Evolutionary conservation across 1,140 invertebrate genomes (phyloP), one percentile per base, ranked within the genome.

Genomic region (Aphelinus certus): DNA sequence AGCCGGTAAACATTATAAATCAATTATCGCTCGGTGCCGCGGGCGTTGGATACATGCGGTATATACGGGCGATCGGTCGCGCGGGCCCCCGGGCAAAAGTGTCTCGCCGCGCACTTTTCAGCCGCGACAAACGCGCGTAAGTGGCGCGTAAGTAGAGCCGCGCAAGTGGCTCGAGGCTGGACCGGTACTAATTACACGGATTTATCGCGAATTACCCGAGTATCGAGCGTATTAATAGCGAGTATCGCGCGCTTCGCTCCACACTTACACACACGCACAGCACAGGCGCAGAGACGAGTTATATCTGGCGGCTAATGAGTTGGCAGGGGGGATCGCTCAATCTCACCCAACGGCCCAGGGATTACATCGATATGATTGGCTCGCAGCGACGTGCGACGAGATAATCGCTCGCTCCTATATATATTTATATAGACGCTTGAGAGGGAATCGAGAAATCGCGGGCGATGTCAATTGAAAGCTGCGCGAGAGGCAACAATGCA

Each of bases 171-270:
- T 26, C 26, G 26, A 26, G 26, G 26, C 26, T 26, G 26, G 26
- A 64, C 62, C 10, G 62, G 62, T 47, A n/a, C 62, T 64, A 64
- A 64, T 64, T 64, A 48, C 47, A 2, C 9, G 10, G 7, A 9
- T 64, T 64, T 48, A 64, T 55, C 45, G 26, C 4, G 53, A 68
- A 68, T 58, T 47, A 68, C 6, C 9, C 26, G 26, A 42, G 10
- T 58, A 68, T 68, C 56, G 42, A 53, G 7, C 49, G 43, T 68
- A 72, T 72, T 65, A 72, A 72, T 65, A 65, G 47, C 9, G 4
- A 6, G 45, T 56, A 58, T 65, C 53, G n/a, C 43, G 42, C 42
- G 55, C 55, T 64, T 57, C 42, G 49, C 51, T 26, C 26, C 26
- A 26, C 26, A 26, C 26, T 26, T 0, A 26, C 26, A 26, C 26